Evolutionary conservation across 1,140 invertebrate species (phyloP).

Genomic region (Hylaeus anthracinus): DNA sequence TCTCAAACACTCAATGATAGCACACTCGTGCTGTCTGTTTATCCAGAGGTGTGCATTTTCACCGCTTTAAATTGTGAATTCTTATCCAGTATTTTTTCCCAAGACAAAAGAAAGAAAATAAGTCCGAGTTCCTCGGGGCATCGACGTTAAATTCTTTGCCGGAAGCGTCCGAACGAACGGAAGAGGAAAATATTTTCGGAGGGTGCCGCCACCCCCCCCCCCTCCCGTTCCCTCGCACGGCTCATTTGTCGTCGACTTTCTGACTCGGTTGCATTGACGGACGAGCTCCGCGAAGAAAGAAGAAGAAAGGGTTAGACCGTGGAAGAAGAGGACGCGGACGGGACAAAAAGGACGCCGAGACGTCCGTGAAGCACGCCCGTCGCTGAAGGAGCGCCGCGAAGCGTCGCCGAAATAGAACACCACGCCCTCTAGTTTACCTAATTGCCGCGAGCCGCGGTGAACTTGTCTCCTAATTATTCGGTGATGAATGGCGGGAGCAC

Average conservation of each 20-base stretch:
- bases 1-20: too few species aligned
- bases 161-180: constrained; percentile 7
- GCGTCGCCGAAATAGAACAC: constrained; percentile 73
- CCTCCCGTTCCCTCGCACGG: constrained; percentile 29
- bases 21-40: too few species aligned
- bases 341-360: constrained; percentile 56
- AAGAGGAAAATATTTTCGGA: constrained; percentile 47
- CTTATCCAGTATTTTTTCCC: too few species aligned
- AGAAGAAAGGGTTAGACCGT: constrained; percentile 56
- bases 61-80: too few species aligned
- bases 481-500: constrained; percentile 71
- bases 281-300: constrained; percentile 64
- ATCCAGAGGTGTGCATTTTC: too few species aligned
- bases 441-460: constrained; percentile 73
- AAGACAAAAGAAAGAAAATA: too few species aligned
- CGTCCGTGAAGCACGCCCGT: constrained; percentile 19
- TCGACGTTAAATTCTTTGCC: too few species aligned
- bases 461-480: constrained; percentile 78
- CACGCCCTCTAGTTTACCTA: constrained; percentile 78
- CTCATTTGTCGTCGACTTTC: constrained; percentile 73
- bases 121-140: too few species aligned
- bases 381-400: constrained; percentile 24
- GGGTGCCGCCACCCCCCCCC: too few species aligned
- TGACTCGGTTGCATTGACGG: constrained; percentile 69
- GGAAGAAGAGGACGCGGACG: constrained; percentile 32